Evolutionary conservation across 2,113 vertebrate species (phyloP), one percentile per base, ranked within the genome.

Genomic region (Scalopus aquaticus): DNA sequence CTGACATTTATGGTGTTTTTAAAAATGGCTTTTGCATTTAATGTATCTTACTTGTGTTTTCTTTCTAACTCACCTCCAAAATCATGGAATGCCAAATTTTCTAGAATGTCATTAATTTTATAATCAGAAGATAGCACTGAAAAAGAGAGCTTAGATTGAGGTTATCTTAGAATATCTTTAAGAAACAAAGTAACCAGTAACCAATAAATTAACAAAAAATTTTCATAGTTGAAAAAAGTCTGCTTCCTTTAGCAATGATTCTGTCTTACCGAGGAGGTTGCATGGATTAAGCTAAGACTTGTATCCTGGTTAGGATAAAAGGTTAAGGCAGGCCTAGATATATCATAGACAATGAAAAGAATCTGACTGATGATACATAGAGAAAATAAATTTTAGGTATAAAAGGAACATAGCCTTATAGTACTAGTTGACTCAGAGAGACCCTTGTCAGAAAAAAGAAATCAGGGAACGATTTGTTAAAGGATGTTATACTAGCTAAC

Each of bases 111-210:
- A 39, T 70, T 85, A 49, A 94, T 74, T 93, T 83, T 72, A 81
- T 91, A 79, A 83, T 35, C 9, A 46, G 65, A 82, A 90, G 85
- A 77, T 85, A 81, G 39, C 39, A 58, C 88, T 72, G 6, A 69
- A 26, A 86, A 93, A 94, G 22, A 42, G 22, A 72, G 24, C 37
- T 24, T 42, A 70, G 67, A 37, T 24, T 28, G 6, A 89, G 67
- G 94, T 54, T 93, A 83, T 90, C 96, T 96, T 94, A 87, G 44
- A 94, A 69, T 60, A 70, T 89, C 32, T 91, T 67, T 79, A 26
- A 93, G 32, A 95, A 92, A 72, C 84, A 96, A 90, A 83, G 79
- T 83, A 96, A 65, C 49, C 82, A 81, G 62, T 86, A 79, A 83
- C 35, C 22, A 81, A 16, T 39, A 92, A 84, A 73, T 85, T 82